Evolutionary conservation across 2,888 invertebrate species (phyloP).

Genomic region (Coelogynopora nodosa): DNA sequence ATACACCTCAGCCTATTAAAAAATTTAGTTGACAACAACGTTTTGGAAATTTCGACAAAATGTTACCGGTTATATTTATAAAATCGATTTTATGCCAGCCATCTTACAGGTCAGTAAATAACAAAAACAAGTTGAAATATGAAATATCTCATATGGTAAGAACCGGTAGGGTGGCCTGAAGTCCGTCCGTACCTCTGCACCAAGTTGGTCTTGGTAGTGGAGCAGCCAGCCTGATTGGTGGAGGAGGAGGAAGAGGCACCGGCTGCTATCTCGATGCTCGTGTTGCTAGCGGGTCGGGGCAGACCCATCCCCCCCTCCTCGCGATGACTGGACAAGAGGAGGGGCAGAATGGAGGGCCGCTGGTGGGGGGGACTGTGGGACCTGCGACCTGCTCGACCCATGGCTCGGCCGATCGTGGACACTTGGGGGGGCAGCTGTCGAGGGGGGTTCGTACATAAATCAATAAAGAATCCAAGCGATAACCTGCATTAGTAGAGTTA

Average conservation of each 20-base stretch:
- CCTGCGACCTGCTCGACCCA: background rate
- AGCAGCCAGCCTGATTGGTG: background rate
- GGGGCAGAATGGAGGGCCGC: background rate
- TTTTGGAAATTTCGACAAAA: no score
- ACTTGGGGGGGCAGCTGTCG: background rate
- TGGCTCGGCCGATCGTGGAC: background rate
- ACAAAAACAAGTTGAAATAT: no score
- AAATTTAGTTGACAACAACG: no score
- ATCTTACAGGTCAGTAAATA: no score
- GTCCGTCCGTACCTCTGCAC: background rate
- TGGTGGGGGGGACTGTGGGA: background rate
- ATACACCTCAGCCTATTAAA: no score
- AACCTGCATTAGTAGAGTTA: no score
- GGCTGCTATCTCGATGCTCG: background rate
- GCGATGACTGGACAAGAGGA: background rate
- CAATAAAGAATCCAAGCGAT: no score
- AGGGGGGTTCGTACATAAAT: no score
- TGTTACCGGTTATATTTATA: no score
- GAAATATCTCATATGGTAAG: no score
- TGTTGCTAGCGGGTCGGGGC: background rate
- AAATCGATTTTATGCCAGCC: no score
- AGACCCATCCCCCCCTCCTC: background rate
- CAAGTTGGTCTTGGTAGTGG: background rate
- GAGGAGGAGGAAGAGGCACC: background rate
- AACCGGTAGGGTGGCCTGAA: no score